Evolutionary conservation across 2,113 vertebrate genomes (phyloP).

Genomic region (Psophia crepitans): DNA sequence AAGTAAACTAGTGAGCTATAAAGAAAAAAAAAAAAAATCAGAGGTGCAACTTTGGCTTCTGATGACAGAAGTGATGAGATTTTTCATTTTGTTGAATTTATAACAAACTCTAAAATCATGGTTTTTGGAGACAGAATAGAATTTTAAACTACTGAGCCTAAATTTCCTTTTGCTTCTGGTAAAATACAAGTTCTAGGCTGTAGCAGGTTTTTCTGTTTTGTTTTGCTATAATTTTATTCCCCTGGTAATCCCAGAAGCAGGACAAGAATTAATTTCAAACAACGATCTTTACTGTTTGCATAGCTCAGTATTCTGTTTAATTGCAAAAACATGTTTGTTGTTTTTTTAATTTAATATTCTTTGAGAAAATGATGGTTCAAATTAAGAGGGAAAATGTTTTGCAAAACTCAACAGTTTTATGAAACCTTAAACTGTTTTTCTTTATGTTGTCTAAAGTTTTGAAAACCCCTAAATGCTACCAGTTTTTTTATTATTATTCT

Average conservation of each 20-base stretch:
- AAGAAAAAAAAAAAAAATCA: not conserved
- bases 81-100: constrained; percentile 38
- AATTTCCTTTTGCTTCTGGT: constrained; percentile 42
- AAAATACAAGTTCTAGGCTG: constrained; percentile 42
- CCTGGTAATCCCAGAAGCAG: constrained; percentile 57
- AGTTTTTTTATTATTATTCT: not conserved
- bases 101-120: not conserved
- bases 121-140: not conserved
- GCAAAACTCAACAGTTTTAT: constrained; percentile 44
- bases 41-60: not conserved
- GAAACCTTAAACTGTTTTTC: constrained; percentile 36
- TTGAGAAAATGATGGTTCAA: constrained; percentile 48
- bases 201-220: constrained; percentile 42
- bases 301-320: constrained; percentile 45
- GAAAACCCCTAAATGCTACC: not conserved
- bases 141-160: not conserved
- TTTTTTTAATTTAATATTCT: constrained; percentile 47
- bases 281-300: constrained; percentile 54
- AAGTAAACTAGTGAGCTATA: not conserved
- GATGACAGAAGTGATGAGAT: not conserved
- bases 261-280: constrained; percentile 55
- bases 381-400: constrained; percentile 46
- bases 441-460: constrained; percentile 15
- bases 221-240: constrained; percentile 56
- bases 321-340: constrained; percentile 48